These are phyloP conservation scores for Propsilocerus akamusi DNA, from an alignment of 1,140 invertebrate genomes.

Conservation along the genomic window DNA sequence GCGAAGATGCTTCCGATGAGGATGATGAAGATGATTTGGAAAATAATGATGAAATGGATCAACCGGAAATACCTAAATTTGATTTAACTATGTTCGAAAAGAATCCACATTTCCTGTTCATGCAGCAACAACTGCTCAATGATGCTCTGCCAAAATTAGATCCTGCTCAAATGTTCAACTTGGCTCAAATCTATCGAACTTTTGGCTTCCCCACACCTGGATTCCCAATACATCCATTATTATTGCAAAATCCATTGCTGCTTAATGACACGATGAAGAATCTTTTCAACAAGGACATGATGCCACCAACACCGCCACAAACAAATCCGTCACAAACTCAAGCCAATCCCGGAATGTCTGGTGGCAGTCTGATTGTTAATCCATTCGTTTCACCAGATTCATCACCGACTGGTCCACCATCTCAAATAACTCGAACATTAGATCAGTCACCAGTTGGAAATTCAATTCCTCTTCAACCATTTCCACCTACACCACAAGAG, in stretches of 20 bases:
- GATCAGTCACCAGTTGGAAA: neutral
- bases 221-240: conserved; percentile 30
- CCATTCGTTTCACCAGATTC: neutral
- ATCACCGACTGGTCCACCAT: neutral
- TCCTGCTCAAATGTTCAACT: conserved; percentile 29
- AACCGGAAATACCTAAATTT: conserved; percentile 1
- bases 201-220: conserved; percentile 23
- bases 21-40: conserved; percentile 20
- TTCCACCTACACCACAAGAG: neutral
- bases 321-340: neutral
- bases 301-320: conserved; percentile 9
- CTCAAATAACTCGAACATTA: neutral
- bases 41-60: conserved; percentile 19
- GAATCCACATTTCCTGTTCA: conserved; percentile 29
- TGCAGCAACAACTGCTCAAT: conserved; percentile 37
- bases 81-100: conserved; percentile 22
- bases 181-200: conserved; percentile 30
- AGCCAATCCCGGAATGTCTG: neutral
- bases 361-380: neutral
- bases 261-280: conserved; percentile 42
- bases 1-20: conserved; percentile 23
- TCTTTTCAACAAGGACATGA: conserved; percentile 36
- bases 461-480: neutral
- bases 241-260: conserved; percentile 35
- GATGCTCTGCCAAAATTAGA: conserved; percentile 32